These are phyloP conservation scores for Sturmia bella DNA, from an alignment of 2,888 invertebrate genomes.

Conservation along the genomic window DNA sequence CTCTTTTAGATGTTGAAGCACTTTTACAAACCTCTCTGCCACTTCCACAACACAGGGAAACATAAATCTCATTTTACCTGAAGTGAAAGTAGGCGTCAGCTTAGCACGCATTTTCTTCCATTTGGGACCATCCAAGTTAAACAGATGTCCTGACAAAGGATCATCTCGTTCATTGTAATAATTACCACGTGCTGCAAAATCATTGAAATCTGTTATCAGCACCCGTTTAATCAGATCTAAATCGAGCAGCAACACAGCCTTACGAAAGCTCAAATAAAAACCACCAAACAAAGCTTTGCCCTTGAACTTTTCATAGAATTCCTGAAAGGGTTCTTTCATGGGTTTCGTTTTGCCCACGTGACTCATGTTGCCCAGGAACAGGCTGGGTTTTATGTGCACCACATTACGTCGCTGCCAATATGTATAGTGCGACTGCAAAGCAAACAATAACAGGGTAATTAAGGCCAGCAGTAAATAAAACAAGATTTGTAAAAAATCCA, in stretches of 20 bases:
- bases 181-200: conserved; percentile 79
- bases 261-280: conserved; percentile 75
- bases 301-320: conserved; percentile 76
- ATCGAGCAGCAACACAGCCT: conserved; percentile 74
- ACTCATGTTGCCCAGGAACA: conserved; percentile 73
- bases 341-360: conserved; percentile 73
- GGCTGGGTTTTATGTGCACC: conserved; percentile 72
- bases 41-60: conserved; percentile 80
- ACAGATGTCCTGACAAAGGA: conserved; percentile 80
- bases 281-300: conserved; percentile 74
- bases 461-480: conserved; percentile 54
- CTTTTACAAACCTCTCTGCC: conserved; percentile 74
- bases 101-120: conserved; percentile 82
- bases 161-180: conserved; percentile 79
- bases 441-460: conserved; percentile 38
- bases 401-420: conserved; percentile 75
- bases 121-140: conserved; percentile 79
- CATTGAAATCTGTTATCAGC: conserved; percentile 80
- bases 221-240: conserved; percentile 79
- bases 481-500: conserved; percentile 55
- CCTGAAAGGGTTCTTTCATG: conserved; percentile 72
- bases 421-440: conserved; percentile 68
- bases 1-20: conserved; percentile 72
- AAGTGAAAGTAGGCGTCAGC: conserved; percentile 83
- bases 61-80: conserved; percentile 83